Evolutionary conservation across 1,140 invertebrate species (phyloP).

Genomic region (Bombus confusus): DNA sequence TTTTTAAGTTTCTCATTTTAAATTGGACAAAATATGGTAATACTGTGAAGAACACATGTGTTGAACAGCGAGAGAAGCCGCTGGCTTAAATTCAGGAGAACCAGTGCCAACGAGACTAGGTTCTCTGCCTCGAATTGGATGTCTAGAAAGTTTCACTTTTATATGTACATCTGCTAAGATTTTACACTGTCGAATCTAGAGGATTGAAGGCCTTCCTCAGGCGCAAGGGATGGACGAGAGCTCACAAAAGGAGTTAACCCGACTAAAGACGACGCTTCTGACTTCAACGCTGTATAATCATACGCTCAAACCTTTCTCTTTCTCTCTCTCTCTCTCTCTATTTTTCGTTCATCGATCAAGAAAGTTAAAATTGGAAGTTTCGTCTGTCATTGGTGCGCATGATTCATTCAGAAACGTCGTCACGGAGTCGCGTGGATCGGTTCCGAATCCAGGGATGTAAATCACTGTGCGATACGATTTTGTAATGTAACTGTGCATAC

Average conservation of each 20-base stretch:
- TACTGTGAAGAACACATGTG: not conserved
- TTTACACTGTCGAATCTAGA: not conserved
- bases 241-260: not conserved
- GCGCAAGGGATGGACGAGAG: not conserved
- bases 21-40: not conserved
- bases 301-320: not conserved
- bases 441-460: slow-evolving; percentile 55
- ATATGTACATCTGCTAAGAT: slow-evolving; percentile 18
- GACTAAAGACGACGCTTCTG: slow-evolving; percentile 9
- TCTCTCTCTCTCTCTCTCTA: not conserved
- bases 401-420: slow-evolving; percentile 5
- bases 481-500: slow-evolving; percentile 77
- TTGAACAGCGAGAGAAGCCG: not conserved
- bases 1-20: not conserved
- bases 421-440: slow-evolving; percentile 24
- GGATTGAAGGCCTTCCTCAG: no score
- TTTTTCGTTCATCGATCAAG: not conserved
- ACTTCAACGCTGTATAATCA: not conserved
- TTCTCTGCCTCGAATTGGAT: not conserved
- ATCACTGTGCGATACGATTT: slow-evolving; percentile 70
- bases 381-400: not conserved
- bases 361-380: not conserved
- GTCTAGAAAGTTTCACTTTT: slow-evolving; percentile 30
- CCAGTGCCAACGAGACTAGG: not conserved
- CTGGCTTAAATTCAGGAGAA: not conserved